Conservation (phyloP, 2,797 vertebrate species). For the Pseudochirops cupreus region DNA sequence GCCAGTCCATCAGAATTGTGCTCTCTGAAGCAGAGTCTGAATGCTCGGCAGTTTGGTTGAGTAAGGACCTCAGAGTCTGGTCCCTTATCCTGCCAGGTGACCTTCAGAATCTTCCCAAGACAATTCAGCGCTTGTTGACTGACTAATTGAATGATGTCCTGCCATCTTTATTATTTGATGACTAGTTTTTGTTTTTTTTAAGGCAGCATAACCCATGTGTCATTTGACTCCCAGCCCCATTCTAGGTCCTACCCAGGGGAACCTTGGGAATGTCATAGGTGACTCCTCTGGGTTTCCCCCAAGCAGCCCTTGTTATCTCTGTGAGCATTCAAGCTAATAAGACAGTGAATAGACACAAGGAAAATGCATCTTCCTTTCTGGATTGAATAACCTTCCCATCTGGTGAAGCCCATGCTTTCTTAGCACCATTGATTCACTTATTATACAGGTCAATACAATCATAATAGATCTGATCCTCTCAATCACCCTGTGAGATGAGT, state of each 20-base stretch:
- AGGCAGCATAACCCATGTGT: neutral
- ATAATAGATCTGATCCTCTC: neutral
- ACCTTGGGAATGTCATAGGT: neutral
- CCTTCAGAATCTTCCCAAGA: neutral
- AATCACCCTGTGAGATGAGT: neutral
- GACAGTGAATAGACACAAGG: neutral
- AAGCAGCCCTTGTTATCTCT: neutral
- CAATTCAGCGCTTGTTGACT: neutral
- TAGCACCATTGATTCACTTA: neutral
- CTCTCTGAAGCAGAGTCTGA: neutral
- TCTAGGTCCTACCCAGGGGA: neutral
- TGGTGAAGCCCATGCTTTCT: neutral
- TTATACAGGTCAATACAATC: neutral
- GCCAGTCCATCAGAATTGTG: neutral
- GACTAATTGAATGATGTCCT: neutral
- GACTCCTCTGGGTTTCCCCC: neutral
- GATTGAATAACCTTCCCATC: neutral
- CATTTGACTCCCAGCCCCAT: neutral
- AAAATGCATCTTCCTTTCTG: neutral
- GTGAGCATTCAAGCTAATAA: neutral
- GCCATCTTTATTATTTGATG: neutral
- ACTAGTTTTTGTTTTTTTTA: neutral
- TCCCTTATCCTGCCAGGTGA: neutral
- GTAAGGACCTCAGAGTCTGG: neutral
- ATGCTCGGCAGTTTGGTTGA: neutral